Evolutionary conservation across 2,113 vertebrate species (phyloP), one percentile per base, ranked within the genome.

Genomic region (Hymenochirus boettgeri): DNA sequence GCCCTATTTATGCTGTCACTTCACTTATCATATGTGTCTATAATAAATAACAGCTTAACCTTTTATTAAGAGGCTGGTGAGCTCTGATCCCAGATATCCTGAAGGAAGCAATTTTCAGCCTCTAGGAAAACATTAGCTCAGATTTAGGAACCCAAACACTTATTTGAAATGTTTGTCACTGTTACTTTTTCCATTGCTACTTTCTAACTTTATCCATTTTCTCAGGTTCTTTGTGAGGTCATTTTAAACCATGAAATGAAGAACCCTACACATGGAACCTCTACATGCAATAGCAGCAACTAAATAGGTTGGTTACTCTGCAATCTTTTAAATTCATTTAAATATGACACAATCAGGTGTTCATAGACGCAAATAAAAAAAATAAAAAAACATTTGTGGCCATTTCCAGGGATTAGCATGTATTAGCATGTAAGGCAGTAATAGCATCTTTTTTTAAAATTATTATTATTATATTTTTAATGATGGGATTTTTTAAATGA

Each of bases 71-170:
- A 67, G 65, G 65, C 60, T 60, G 65, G 48, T 60, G 33, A 59
- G 47, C 58, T 35, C 57, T 67, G 65, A 67, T 67, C 65, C 65
- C 56, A 59, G 65, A 67, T 67, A 67, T 67, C 65, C 65, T 67
- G 65, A 35, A 67, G 65, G 65, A 67, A 67, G 57, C 56, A 67
- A 67, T 60, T 67, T 67, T 37, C 65, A 67, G 56, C 65, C 65
- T 67, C 65, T 67, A 53, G 65, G 57, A 67, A 67, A 67, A 67
- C 56, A 67, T 67, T 67, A 67, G 56, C 65, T 59, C 57, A 60
- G 55, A 67, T 67, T 67, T 58, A 47, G 48, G 45, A 67, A 67
- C 65, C 65, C 65, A 67, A 37, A 31, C 37, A 53, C 57, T 60
- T 67, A 60, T 53, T 42, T 23, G 33, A 67, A 67, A 67, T 67